Base-by-base conservation (phyloP, 2,113 vertebrate genomes). In the Semnornis frantzii region DNA sequence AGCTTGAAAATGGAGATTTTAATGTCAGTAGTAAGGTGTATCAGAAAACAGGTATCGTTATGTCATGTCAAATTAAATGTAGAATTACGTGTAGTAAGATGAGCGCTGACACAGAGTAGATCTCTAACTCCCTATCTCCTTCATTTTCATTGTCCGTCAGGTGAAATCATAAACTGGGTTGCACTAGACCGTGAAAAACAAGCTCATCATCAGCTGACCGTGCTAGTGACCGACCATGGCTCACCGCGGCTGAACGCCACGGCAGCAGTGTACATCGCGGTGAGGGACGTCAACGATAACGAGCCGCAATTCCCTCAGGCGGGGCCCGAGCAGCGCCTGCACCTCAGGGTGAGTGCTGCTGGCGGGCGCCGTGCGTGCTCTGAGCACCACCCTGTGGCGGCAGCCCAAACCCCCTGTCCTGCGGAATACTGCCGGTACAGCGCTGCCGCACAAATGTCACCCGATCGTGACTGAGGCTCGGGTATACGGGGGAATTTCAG, bases 211-310 rank as follows among this genome's bases (percentile, higher is more conserved):
- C 96, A 94, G 44, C 72, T 99, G 94, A 98, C 96, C 7, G 98
- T 99, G 85, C 96, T 99, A 55, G 99, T 97, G 89, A 98, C 97
- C 0, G 99, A 99, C 83, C 98, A 98, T 6, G 99, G 99, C 28
- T 94, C 91, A 12, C 98, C 98, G 2, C 98, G 87, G 1, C 98
- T 96, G 46, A 99, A 98, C 5, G 94, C 98, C 97, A 99, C 98
- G 2, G 64, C 96, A 63, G 52, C 92, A 0, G 96, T 98, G 74
- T 97, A 98, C 70, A 81, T 99, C 78, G 65, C 96, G 2, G 96
- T 99, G 63, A 97, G 92, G 1, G 99, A 99, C 93, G 19, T 98
- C 95, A 99, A 99, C 6, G 99, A 99, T 92, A 98, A 98, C 89
- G 60, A 92, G 3, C 99, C 99, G 0, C 95, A 93, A 64, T 99